Conservation (phyloP, 2,888 invertebrate genomes). For the Marasmarcha lunaedactyla region DNA sequence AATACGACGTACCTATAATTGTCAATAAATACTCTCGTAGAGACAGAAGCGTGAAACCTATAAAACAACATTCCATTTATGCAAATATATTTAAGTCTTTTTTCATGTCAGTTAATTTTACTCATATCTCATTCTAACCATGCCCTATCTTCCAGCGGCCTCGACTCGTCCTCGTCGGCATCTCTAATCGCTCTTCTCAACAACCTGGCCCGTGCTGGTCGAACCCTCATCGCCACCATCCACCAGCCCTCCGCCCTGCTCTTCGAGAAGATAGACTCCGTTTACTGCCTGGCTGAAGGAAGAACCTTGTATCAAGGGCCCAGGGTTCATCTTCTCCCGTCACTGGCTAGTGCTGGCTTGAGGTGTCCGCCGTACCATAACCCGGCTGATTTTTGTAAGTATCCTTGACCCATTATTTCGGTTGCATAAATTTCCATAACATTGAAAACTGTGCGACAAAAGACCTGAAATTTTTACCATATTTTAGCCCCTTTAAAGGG, state of each 20-base stretch:
- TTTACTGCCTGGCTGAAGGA: constrained; percentile 87
- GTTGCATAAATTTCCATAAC: too few relatives aligned
- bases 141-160: constrained; percentile 81
- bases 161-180: constrained; percentile 89
- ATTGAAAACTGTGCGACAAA: too few relatives aligned
- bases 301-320: constrained; percentile 88
- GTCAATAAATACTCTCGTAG: too few relatives aligned
- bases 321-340: constrained; percentile 79
- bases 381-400: constrained; percentile 94
- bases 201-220: constrained; percentile 83
- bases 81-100: too few relatives aligned
- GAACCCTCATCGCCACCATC: constrained; percentile 92
- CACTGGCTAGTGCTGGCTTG: constrained; percentile 79
- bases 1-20: too few relatives aligned
- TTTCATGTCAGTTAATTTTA: too few relatives aligned
- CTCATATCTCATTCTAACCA: too few relatives aligned
- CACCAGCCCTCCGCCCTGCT: constrained; percentile 94
- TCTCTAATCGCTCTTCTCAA: constrained; percentile 86
- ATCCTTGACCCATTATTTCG: constrained; percentile 4
- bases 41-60: too few relatives aligned
- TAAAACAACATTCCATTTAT: too few relatives aligned
- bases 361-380: constrained; percentile 94
- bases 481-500: too few relatives aligned
- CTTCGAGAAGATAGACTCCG: constrained; percentile 92
- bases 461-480: too few relatives aligned